These are phyloP conservation scores for Sipha flava DNA, from an alignment of 1,140 invertebrate genomes.

Conservation along the genomic window DNA sequence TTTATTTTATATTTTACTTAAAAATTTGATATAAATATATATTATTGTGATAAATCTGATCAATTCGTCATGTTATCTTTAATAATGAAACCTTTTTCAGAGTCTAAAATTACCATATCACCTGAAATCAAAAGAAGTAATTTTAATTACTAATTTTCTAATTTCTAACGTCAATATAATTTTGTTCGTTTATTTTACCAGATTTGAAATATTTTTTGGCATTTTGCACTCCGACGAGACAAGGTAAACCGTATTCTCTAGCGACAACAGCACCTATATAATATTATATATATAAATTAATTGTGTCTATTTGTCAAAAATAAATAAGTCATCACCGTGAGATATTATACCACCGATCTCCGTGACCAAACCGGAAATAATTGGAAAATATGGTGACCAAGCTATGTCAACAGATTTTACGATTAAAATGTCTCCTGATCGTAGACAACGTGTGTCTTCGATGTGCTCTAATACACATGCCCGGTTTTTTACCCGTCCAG, in stretches of 20 bases:
- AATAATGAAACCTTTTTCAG: not conserved
- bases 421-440: constrained; percentile 64
- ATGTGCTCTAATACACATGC: constrained; percentile 56
- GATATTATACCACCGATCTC: constrained; percentile 78
- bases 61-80: not conserved
- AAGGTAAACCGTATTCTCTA: constrained; percentile 75
- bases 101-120: not conserved
- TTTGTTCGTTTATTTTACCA: constrained; percentile 46
- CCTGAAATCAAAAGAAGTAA: not conserved
- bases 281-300: too few relatives aligned
- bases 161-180: not conserved
- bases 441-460: constrained; percentile 40
- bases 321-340: too few relatives aligned
- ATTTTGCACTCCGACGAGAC: constrained; percentile 61
- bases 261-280: constrained; percentile 72
- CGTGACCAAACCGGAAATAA: constrained; percentile 69
- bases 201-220: constrained; percentile 61
- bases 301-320: too few relatives aligned
- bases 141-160: not conserved
- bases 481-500: constrained; percentile 48
- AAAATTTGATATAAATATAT: not conserved
- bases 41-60: not conserved
- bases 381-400: constrained; percentile 79
- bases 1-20: not conserved
- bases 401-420: constrained; percentile 73